Conservation (phyloP, 2,888 invertebrate species). For the Imbricaverruca yamaguchii region DNA sequence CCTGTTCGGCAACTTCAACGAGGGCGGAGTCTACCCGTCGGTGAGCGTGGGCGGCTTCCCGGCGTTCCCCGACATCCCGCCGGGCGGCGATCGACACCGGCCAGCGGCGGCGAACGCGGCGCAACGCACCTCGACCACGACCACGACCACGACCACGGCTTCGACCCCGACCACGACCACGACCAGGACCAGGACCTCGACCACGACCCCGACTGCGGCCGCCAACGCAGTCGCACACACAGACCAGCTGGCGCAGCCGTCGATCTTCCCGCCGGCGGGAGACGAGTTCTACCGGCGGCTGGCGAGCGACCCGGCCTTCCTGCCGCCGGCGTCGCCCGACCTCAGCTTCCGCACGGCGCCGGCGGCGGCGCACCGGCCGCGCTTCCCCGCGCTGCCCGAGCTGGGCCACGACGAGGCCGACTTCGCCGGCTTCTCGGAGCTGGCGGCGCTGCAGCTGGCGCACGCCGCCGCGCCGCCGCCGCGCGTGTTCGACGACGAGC, state of each 20-base stretch:
- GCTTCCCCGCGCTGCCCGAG: slow-evolving; percentile 56
- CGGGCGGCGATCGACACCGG: neutral
- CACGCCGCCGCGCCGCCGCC: too few relatives aligned
- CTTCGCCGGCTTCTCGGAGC: slow-evolving; percentile 34
- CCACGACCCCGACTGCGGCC: too few relatives aligned
- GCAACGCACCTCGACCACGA: neutral
- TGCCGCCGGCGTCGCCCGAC: slow-evolving; percentile 50
- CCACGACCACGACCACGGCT: neutral
- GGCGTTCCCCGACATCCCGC: neutral
- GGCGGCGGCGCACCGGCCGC: slow-evolving; percentile 48
- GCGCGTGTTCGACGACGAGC: neutral
- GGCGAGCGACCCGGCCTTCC: neutral
- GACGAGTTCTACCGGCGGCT: neutral
- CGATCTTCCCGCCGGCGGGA: neutral
- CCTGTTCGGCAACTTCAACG: neutral
- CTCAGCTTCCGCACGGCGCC: slow-evolving; percentile 50
- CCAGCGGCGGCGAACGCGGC: neutral
- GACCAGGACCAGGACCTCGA: neutral
- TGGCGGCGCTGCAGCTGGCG: slow-evolving; percentile 35
- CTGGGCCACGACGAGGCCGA: slow-evolving; percentile 35
- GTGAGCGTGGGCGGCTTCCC: neutral
- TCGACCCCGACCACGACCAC: neutral
- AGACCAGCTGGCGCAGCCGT: neutral
- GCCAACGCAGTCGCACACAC: neutral
- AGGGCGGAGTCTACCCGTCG: neutral